A percentile compares a stretch with the other conserved stretches of the same genome.
These are phyloP conservation scores for Drosophila subquinaria DNA, from an alignment of 2,888 invertebrate genomes.

Conservation along the genomic window DNA sequence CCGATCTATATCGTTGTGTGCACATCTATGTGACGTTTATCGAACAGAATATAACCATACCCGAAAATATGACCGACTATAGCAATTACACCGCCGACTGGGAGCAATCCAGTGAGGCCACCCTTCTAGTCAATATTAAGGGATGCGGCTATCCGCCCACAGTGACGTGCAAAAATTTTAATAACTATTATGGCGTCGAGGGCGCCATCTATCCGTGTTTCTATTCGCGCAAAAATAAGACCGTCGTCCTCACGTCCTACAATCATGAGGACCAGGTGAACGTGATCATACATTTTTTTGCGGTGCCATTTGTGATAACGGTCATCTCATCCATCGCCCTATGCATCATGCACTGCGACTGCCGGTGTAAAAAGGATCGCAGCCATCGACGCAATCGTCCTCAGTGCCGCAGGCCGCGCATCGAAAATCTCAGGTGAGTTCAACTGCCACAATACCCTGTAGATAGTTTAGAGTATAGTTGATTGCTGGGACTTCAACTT, in stretches of 20 bases:
- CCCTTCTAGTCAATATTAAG: slow-evolving; percentile 93
- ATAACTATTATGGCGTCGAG: slow-evolving; percentile 90
- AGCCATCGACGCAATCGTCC: slow-evolving; percentile 88
- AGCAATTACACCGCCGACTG: slow-evolving; percentile 84
- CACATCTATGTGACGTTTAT: slow-evolving; percentile 88
- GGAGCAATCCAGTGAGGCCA: slow-evolving; percentile 86
- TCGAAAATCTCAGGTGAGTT: slow-evolving; percentile 87
- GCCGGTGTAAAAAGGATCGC: slow-evolving; percentile 89
- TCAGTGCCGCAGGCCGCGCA: slow-evolving; percentile 87
- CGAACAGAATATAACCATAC: slow-evolving; percentile 85
- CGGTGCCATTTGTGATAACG: slow-evolving; percentile 93
- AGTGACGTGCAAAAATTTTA: slow-evolving; percentile 93
- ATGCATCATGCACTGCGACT: slow-evolving; percentile 95
- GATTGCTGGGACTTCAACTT: background rate
- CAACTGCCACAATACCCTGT: background rate
- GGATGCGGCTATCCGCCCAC: slow-evolving; percentile 96
- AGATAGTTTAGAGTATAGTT: too few relatives aligned
- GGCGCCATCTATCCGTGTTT: slow-evolving; percentile 94
- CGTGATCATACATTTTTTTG: slow-evolving; percentile 93
- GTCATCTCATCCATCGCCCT: slow-evolving; percentile 93
- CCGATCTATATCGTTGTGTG: slow-evolving; percentile 90
- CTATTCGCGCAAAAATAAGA: slow-evolving; percentile 93
- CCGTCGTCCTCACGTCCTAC: slow-evolving; percentile 93
- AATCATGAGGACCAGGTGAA: slow-evolving; percentile 93
- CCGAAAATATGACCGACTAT: slow-evolving; percentile 85